Evolutionary conservation across 92 coral and sea anemone species (phyloP).

Genomic region (Siderastrea radians): DNA sequence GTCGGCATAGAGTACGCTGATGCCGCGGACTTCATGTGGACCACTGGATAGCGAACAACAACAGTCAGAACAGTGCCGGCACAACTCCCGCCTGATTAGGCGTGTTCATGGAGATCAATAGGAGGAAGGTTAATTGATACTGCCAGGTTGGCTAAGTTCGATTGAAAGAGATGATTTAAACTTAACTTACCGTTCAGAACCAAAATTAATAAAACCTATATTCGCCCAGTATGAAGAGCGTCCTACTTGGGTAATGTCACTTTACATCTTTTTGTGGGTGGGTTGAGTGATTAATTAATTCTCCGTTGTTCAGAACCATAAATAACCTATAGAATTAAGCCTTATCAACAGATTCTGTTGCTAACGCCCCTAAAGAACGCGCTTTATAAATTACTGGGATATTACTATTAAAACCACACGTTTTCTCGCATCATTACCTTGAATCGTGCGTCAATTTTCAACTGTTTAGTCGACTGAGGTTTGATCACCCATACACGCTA

Average conservation of each 20-base stretch:
- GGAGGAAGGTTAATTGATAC: slow-evolving; percentile 10
- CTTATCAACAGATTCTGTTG: slow-evolving; percentile 45
- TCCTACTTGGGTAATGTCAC: neutral
- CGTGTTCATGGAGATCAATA: neutral
- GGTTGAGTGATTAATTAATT: slow-evolving; percentile 40
- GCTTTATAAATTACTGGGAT: slow-evolving; percentile 12
- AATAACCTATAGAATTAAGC: slow-evolving; percentile 28
- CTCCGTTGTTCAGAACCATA: slow-evolving; percentile 5
- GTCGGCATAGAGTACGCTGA: too few species aligned
- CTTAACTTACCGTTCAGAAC: slow-evolving; percentile 1
- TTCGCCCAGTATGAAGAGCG: neutral
- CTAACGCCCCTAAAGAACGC: slow-evolving; percentile 53
- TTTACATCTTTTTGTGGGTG: slow-evolving; percentile 11
- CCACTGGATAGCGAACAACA: neutral
- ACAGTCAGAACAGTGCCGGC: neutral
- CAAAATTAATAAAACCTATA: neutral
- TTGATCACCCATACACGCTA: neutral
- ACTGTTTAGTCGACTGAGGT: too few species aligned
- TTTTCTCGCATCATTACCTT: neutral
- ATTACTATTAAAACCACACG: neutral
- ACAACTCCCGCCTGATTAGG: neutral
- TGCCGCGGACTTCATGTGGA: too few species aligned
- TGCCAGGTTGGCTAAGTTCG: neutral
- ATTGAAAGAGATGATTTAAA: slow-evolving; percentile 8
- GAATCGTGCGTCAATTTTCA: neutral